Conservation (phyloP, 2,113 vertebrate species). For the Dunckerocampus dactyliophorus region DNA sequence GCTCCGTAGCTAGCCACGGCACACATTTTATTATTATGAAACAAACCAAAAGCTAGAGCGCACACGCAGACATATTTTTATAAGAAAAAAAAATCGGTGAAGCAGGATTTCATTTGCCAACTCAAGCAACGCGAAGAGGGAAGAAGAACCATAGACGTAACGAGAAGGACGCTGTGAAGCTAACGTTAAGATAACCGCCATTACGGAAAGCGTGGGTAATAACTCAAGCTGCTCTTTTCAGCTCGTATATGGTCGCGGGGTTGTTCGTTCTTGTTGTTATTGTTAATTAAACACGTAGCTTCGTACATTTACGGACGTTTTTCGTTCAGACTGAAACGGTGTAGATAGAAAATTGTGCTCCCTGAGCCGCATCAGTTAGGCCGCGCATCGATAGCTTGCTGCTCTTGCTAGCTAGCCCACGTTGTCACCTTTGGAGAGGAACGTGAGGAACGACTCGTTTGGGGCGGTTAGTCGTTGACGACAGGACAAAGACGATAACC, state of each 20-base stretch:
- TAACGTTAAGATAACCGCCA: constrained; percentile 41
- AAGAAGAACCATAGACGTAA: constrained; percentile 44
- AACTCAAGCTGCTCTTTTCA: neutral
- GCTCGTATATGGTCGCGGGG: neutral
- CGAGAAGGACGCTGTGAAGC: constrained; percentile 43
- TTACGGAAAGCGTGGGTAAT: constrained; percentile 58
- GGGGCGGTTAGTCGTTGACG: neutral
- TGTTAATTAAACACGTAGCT: neutral
- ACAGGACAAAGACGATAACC: neutral
- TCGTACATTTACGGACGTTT: neutral
- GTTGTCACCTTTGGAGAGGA: constrained; percentile 35
- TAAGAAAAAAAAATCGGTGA: constrained; percentile 71
- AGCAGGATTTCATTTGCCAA: constrained; percentile 77
- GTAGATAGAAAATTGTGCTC: neutral
- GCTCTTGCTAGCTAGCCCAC: constrained; percentile 52
- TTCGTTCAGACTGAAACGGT: neutral
- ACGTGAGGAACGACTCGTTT: neutral
- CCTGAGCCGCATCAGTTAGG: constrained; percentile 31
- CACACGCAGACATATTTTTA: constrained; percentile 73
- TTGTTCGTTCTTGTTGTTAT: constrained; percentile 12
- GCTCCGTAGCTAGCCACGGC: constrained; percentile 81
- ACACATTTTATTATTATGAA: constrained; percentile 84
- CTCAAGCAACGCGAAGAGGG: constrained; percentile 56
- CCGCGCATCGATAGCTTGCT: constrained; percentile 56
- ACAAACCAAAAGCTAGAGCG: constrained; percentile 77